A percentile compares a stretch with the other conserved stretches of the same genome.
These are phyloP conservation scores for human DNA, from an alignment of 2,113 vertebrate genomes.

Conservation along the genomic window DNA sequence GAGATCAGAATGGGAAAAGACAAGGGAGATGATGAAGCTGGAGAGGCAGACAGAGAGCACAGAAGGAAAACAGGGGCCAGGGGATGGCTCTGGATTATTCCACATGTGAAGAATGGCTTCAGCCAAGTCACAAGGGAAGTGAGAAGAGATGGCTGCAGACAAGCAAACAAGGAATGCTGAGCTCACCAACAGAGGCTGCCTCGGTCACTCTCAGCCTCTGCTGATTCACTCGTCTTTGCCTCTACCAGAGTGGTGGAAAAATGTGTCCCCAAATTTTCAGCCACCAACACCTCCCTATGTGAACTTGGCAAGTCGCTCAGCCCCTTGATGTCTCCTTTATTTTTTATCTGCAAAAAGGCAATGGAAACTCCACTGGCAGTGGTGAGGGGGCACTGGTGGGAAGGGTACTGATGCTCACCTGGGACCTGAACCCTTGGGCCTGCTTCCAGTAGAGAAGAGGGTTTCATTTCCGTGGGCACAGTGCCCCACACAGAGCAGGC, in stretches of 20 bases:
- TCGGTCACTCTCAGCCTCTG: background rate
- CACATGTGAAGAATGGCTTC: background rate
- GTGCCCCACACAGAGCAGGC: background rate
- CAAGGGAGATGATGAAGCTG: background rate
- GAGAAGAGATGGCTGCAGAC: background rate
- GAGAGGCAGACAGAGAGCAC: background rate
- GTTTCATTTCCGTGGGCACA: background rate
- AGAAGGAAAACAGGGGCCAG: background rate
- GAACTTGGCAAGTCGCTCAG: background rate
- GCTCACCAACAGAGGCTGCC: background rate
- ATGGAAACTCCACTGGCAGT: background rate
- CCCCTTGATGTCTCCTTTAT: background rate
- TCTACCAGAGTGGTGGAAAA: background rate
- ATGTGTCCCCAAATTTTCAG: background rate
- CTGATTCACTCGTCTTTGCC: background rate
- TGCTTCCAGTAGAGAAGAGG: background rate
- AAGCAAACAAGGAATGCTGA: background rate
- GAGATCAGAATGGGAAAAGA: background rate
- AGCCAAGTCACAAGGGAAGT: too few species aligned
- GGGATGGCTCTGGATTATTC: background rate
- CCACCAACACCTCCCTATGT: accelerated
- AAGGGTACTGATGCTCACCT: background rate
- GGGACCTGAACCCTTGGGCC: background rate
- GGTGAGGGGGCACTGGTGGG: accelerated
- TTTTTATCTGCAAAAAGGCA: background rate